Base-by-base conservation (phyloP, 2,113 vertebrate genomes). In the Ictidomys tridecemlineatus region DNA sequence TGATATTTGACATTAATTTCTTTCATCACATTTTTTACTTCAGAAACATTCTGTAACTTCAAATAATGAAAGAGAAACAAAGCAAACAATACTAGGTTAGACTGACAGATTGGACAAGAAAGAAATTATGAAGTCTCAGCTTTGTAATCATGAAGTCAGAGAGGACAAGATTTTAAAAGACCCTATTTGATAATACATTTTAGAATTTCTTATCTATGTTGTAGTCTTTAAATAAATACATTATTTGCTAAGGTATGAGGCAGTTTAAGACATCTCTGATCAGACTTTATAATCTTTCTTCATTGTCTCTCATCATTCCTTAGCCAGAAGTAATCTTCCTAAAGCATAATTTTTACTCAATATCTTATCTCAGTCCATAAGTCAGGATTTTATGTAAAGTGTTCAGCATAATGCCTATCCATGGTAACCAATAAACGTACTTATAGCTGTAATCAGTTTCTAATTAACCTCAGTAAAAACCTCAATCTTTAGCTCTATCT, bases 151-250 rank as follows among this genome's bases (percentile, higher is more conserved):
- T 1, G 34, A 86, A 89, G 37, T 48, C 42, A 94, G 63, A 72
- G 51, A 30, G 77, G 45, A 72, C 73, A 42, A 88, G 63, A 58
- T 56, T 89, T 61, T 53, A 14, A 53, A 69, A 85, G 72, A 45
- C n/a, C 86, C 0, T 67, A 37, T 73, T 78, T 85, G 78, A 73
- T 39, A 61, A 34, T 67, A 1, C 48, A 34, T 45, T 73, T 76
- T 13, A 30, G 56, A 48, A 77, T 37, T 51, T 37, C 73, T 22
- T 73, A 18, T n/a, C 20, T 67, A 45, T 10, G 45, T 56, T 42
- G 39, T 48, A 87, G 63, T 86, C 70, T 91, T 84, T 95, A 72
- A 53, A 82, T 13, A 77, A 69, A 91, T 72, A n/a, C 28, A 70
- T 61, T 39, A 67, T 10, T 28, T 69, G 61, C 34, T 18, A 92